Base-by-base conservation (phyloP, 1,140 invertebrate genomes). In the Notospermus geniculatus region DNA sequence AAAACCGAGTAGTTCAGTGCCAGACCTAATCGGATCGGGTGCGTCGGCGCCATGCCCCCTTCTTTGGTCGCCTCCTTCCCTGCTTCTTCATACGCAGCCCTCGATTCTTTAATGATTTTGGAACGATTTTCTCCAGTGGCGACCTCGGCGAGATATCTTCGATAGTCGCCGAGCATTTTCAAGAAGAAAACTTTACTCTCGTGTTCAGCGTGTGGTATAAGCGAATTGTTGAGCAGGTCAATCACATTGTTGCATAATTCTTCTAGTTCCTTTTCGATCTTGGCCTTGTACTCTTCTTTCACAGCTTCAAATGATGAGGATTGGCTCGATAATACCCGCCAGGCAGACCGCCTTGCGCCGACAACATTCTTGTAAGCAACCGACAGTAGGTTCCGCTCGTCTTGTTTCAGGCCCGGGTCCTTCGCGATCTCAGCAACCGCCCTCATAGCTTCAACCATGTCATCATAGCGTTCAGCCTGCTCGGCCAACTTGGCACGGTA, bases 301-400 rank as follows among this genome's bases (percentile, higher is more conserved):
- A 71, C 54, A 17, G 57, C 46, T 17, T 89, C 46, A 7, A 9
- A 19, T 5, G n/a, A 81, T 64, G 97, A 93, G 87, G 97, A 95
- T 79, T 97, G 93, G 74, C 90, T 95, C 66, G 91, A 93, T 71
- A 98, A 94, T 73, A 98, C 97, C 81, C 95, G 87, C 95, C 95
- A 98, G 28, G 93, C 95, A 45, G 95, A 94, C 72, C 96, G 87
- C 66, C 95, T 88, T 65, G 95, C 92, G 65, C 95, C 95, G 77
- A 98, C 97, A 30, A 98, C 95, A 86, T 98, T 98, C 87, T 98
- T 98, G 84, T 97, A 98, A n/a, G 95, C 95, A 58, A 98, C 95
- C 27, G 94, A 97, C 52, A 98, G 86, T 57, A 98, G 86, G 80
- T 98, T 98, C 74, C 95, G 87, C 83, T 98, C 95, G 81, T 98